These are phyloP conservation scores for Muntiacus muntjak DNA, from an alignment of 2,113 vertebrate species.

Conservation along the genomic window DNA sequence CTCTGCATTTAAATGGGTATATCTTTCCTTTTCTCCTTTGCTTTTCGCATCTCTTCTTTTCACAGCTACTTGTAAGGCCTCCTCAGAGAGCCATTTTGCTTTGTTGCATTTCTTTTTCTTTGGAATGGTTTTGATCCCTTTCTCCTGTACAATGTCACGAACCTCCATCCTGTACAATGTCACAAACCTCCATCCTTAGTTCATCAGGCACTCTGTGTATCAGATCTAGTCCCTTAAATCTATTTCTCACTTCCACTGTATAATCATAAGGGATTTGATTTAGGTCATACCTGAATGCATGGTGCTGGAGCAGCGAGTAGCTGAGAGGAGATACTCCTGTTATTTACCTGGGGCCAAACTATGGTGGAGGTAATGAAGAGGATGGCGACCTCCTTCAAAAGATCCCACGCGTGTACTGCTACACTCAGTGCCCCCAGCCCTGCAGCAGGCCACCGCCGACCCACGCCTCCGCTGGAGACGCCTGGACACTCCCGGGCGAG, in stretches of 20 bases:
- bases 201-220: neutral
- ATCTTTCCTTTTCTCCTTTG: neutral
- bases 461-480: neutral
- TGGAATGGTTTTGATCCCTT: neutral
- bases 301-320: accelerated
- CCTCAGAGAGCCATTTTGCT: neutral
- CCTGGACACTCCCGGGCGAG: neutral
- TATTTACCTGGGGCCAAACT: neutral
- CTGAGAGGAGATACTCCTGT: neutral
- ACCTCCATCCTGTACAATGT: neutral
- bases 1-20: neutral
- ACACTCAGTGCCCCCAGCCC: neutral
- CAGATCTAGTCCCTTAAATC: neutral
- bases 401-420: neutral
- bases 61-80: neutral
- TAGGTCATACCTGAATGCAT: neutral
- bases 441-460: neutral
- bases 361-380: neutral
- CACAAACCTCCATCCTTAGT: neutral
- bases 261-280: neutral
- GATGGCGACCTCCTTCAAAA: neutral
- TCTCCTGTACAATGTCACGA: neutral
- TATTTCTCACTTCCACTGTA: neutral
- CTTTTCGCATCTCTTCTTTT: neutral
- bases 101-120: neutral